Evolutionary conservation across 2,888 invertebrate genomes (phyloP).

Genomic region (Epinotia bilunana): DNA sequence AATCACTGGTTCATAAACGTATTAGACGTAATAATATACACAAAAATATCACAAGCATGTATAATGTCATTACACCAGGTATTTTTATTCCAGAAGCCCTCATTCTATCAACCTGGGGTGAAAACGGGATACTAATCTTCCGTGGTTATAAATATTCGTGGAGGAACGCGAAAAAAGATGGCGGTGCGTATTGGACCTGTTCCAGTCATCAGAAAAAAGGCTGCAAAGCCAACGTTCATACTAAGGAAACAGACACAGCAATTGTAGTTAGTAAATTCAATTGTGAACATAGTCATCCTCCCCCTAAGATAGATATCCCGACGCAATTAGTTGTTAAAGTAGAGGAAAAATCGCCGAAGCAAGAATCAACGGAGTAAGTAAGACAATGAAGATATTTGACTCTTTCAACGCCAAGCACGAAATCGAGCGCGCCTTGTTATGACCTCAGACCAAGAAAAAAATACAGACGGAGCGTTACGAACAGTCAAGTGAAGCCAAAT

Average conservation of each 20-base stretch:
- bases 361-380: too few species aligned
- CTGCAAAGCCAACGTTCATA: constrained; percentile 66
- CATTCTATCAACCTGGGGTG: constrained; percentile 64
- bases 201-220: constrained; percentile 73
- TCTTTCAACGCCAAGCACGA: too few species aligned
- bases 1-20: background rate
- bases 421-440: too few species aligned
- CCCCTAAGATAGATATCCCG: constrained; percentile 43
- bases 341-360: background rate
- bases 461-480: too few species aligned
- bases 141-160: constrained; percentile 68
- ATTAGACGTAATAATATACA: background rate
- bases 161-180: constrained; percentile 59
- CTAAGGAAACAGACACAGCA: constrained; percentile 56
- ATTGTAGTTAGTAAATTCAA: constrained; percentile 57
- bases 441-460: too few species aligned
- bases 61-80: background rate
- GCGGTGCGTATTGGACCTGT: constrained; percentile 71
- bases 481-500: too few species aligned
- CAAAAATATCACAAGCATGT: background rate
- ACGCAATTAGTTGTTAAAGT: constrained; percentile 2
- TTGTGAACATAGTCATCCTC: constrained; percentile 62
- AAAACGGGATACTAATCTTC: constrained; percentile 62
- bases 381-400: too few species aligned
- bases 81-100: constrained; percentile 61